Evolutionary conservation across 2,888 invertebrate species (phyloP).

Genomic region (Molorchus minor): DNA sequence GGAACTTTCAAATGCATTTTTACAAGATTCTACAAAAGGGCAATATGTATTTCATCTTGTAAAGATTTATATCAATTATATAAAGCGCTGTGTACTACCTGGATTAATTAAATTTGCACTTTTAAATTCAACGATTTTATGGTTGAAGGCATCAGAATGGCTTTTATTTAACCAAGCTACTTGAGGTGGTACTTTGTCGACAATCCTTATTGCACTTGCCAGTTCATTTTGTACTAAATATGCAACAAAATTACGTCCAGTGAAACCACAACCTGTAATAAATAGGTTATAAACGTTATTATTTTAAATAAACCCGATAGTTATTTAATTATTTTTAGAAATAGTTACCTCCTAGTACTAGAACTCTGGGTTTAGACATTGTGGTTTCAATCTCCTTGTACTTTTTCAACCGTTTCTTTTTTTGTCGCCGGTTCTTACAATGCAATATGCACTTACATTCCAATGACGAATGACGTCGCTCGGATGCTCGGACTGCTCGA

Average conservation of each 20-base stretch:
- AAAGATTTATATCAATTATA: too few species aligned
- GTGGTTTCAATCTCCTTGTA: too few species aligned
- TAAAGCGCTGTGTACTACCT: too few species aligned
- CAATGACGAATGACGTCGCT: slow-evolving; percentile 27
- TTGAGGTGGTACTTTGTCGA: slow-evolving; percentile 94
- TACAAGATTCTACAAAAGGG: slow-evolving; percentile 76
- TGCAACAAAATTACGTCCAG: slow-evolving; percentile 87
- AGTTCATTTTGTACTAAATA: slow-evolving; percentile 82
- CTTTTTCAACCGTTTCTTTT: slow-evolving; percentile 3
- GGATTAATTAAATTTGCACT: slow-evolving; percentile 91
- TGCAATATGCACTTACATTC: too few species aligned
- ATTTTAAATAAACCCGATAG: neutral
- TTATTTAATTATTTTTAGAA: neutral
- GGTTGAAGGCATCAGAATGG: slow-evolving; percentile 75
- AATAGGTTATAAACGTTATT: slow-evolving; percentile 12
- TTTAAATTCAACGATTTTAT: slow-evolving; percentile 83
- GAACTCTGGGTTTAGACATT: slow-evolving; percentile 53
- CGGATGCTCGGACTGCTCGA: too few species aligned
- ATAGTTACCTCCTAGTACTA: slow-evolving; percentile 41
- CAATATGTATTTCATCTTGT: too few species aligned
- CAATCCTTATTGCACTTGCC: slow-evolving; percentile 78
- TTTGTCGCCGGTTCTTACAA: slow-evolving; percentile 22
- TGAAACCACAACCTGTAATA: slow-evolving; percentile 86
- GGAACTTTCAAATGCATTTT: slow-evolving; percentile 74
- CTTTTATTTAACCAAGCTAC: slow-evolving; percentile 86